Percentiles rank a stretch among this genome's conserved stretches.
These are phyloP conservation scores for Thelaira solivaga DNA, from an alignment of 2,888 invertebrate genomes.

Conservation along the genomic window DNA sequence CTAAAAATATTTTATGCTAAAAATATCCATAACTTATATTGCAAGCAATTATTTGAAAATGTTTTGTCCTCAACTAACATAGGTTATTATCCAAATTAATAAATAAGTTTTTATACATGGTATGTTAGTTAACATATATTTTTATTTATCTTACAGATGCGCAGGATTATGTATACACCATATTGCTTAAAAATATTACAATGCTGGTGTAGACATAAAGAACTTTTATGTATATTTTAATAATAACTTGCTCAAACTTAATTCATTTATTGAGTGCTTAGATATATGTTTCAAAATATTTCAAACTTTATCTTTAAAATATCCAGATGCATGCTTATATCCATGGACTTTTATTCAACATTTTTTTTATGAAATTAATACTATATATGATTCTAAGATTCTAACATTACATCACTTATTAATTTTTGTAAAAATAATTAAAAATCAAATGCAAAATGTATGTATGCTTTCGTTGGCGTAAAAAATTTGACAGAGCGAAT, in stretches of 20 bases:
- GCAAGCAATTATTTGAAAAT: background rate
- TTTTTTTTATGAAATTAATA: background rate
- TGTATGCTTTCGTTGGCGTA: conserved; percentile 12
- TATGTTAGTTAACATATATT: background rate
- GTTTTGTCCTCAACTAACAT: background rate
- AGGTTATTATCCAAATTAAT: background rate
- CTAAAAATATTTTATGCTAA: background rate
- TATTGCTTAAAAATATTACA: conserved; percentile 3
- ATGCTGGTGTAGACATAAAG: background rate
- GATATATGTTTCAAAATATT: background rate
- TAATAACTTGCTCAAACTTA: conserved; percentile 3
- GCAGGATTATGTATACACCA: background rate
- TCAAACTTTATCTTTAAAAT: background rate
- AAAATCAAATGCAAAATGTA: background rate
- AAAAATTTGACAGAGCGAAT: conserved; percentile 20
- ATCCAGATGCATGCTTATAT: background rate
- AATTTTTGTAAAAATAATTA: background rate
- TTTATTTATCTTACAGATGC: background rate
- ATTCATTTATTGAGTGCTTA: conserved; percentile 9
- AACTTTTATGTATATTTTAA: background rate
- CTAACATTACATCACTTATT: background rate
- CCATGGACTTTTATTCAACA: no score
- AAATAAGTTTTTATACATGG: background rate
- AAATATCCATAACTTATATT: background rate
- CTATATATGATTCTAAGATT: background rate